A percentile compares a stretch with the other conserved stretches of the same genome.
These are phyloP conservation scores for Forbesichthys agassizii DNA, from an alignment of 2,113 vertebrate species.

Conservation along the genomic window DNA sequence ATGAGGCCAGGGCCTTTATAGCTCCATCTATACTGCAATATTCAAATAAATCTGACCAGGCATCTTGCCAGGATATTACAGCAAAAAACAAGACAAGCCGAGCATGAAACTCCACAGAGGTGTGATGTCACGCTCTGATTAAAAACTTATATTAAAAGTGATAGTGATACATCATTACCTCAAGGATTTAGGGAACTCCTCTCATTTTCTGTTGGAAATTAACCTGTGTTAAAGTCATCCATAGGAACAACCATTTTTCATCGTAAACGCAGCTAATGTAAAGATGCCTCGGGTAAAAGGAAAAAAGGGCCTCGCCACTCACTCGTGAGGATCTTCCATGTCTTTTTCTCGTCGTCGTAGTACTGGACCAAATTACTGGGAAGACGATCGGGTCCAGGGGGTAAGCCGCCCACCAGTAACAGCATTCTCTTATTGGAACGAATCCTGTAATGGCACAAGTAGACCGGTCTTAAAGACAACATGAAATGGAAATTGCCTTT, in stretches of 20 bases:
- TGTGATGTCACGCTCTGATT: conserved; percentile 99
- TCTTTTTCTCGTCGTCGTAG: conserved; percentile 99
- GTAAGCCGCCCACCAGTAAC: conserved; percentile 95
- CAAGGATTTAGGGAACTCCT: conserved; percentile 81
- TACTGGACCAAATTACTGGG: conserved; percentile 99
- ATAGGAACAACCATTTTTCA: conserved; percentile 61
- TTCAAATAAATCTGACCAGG: conserved; percentile 89
- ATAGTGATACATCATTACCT: conserved; percentile 99
- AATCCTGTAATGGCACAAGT: conserved; percentile 84
- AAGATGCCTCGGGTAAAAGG: conserved; percentile 45
- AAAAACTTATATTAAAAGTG: conserved; percentile 99
- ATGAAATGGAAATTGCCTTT: too few relatives aligned
- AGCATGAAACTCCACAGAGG: conserved; percentile 91
- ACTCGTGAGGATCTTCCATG: conserved; percentile 99
- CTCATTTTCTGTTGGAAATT: conserved; percentile 65
- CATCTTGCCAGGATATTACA: conserved; percentile 90
- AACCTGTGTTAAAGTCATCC: conserved; percentile 69
- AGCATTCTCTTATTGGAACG: conserved; percentile 99
- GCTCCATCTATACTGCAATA: conserved; percentile 86
- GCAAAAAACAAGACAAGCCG: conserved; percentile 91
- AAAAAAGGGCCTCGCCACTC: conserved; percentile 72
- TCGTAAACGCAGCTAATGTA: conserved; percentile 56
- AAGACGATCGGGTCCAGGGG: conserved; percentile 97
- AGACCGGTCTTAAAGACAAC: conserved; percentile 28
- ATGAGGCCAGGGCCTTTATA: conserved; percentile 77